These are phyloP conservation scores for Rhizomys pruinosus DNA, from an alignment of 2,113 vertebrate genomes.

Conservation along the genomic window DNA sequence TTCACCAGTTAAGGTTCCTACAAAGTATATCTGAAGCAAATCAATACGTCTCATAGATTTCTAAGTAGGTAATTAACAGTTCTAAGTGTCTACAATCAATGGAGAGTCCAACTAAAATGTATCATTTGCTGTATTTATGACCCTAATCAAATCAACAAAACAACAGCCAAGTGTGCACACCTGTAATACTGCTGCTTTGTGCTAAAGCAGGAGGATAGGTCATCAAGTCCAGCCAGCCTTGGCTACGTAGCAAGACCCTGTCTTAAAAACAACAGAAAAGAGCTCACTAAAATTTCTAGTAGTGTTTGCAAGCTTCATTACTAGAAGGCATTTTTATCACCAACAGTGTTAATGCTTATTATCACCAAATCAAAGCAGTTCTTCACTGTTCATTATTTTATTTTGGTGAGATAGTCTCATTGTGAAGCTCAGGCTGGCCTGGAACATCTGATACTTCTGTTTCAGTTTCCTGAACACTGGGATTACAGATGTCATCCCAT, in stretches of 20 bases:
- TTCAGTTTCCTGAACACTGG: neutral
- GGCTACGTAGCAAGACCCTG: neutral
- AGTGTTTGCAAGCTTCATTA: neutral
- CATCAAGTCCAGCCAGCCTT: neutral
- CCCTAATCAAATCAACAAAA: neutral
- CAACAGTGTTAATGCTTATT: constrained; percentile 1
- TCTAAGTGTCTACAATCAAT: constrained; percentile 2
- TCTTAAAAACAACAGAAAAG: neutral
- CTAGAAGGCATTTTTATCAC: constrained; percentile 1
- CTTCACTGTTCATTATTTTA: neutral
- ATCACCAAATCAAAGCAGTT: neutral
- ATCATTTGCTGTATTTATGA: constrained; percentile 14
- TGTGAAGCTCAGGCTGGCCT: neutral
- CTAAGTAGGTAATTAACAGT: constrained; percentile 13
- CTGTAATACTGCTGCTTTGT: neutral
- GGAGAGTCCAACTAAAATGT: constrained; percentile 2
- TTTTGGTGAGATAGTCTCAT: neutral
- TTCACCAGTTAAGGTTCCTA: neutral
- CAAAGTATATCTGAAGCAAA: neutral
- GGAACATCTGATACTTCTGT: too few species aligned
- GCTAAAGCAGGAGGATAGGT: neutral
- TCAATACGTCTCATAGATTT: neutral
- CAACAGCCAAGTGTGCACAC: neutral
- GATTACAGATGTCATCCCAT: neutral
- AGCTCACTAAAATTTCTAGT: neutral